Conservation (phyloP, 2,113 vertebrate genomes). For the Rattus rattus region DNA sequence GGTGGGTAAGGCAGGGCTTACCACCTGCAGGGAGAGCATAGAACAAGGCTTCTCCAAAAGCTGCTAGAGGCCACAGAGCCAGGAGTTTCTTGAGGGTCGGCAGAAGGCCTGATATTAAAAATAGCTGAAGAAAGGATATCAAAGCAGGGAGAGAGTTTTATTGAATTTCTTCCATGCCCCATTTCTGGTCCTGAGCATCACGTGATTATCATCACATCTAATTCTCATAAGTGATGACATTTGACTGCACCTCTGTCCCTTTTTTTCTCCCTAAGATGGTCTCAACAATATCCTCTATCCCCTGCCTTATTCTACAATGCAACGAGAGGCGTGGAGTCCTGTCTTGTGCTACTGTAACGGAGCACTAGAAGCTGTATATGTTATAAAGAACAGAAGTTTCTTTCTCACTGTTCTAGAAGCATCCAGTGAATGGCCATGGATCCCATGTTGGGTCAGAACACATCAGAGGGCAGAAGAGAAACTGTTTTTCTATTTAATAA, state of each 20-base stretch:
- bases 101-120: background rate
- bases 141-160: background rate
- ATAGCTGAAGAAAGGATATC: rapidly evolving
- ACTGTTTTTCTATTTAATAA: background rate
- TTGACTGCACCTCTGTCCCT: background rate
- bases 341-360: background rate
- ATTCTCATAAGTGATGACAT: background rate
- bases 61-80: background rate
- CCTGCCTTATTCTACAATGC: background rate
- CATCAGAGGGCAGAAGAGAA: background rate
- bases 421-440: too few species aligned
- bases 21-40: background rate
- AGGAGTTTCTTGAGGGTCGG: too few species aligned
- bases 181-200: background rate
- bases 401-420: background rate
- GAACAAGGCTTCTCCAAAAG: background rate
- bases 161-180: rapidly evolving
- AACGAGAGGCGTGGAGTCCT: background rate
- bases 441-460: too few species aligned
- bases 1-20: background rate
- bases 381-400: background rate
- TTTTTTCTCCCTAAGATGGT: background rate
- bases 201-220: background rate
- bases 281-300: background rate
- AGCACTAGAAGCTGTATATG: background rate